These are phyloP conservation scores for Unio delphinus DNA, from an alignment of 2,888 invertebrate species.

Conservation along the genomic window DNA sequence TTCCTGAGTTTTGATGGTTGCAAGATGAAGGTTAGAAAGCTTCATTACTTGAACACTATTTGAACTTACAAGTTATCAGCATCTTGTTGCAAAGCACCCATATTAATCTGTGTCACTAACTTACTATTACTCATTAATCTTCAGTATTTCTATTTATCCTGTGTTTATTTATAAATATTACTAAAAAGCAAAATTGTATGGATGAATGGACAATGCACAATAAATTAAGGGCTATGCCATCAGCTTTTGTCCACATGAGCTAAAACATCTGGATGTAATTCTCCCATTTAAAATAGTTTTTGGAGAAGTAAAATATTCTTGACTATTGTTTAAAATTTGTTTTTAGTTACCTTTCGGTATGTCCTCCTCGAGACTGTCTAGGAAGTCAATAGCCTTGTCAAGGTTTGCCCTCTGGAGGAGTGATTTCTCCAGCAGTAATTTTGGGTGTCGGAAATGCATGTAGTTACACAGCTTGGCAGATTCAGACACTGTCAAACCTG, in stretches of 20 bases:
- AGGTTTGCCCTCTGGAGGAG: conserved; percentile 85
- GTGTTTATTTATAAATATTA: no score
- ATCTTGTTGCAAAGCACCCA: no score
- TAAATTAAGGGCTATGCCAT: no score
- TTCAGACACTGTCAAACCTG: conserved; percentile 75
- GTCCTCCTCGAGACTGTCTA: conserved; percentile 86
- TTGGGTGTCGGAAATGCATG: conserved; percentile 79
- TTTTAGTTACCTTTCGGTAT: conserved; percentile 78
- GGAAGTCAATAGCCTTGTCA: conserved; percentile 88
- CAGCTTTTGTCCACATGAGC: background rate
- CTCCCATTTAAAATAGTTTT: background rate
- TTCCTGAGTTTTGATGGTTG: no score
- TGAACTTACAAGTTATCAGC: no score
- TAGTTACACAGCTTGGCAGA: conserved; percentile 82
- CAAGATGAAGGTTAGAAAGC: no score
- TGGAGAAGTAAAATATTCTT: background rate
- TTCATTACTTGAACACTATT: no score
- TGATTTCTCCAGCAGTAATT: conserved; percentile 79
- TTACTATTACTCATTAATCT: no score
- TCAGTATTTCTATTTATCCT: no score
- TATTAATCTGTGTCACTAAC: no score
- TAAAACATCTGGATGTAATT: background rate
- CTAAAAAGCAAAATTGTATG: no score
- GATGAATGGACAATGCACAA: no score
- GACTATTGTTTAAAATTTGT: background rate